These are phyloP conservation scores for Corythoichthys haematopterus DNA, from an alignment of 2,113 vertebrate species.

Conservation along the genomic window DNA sequence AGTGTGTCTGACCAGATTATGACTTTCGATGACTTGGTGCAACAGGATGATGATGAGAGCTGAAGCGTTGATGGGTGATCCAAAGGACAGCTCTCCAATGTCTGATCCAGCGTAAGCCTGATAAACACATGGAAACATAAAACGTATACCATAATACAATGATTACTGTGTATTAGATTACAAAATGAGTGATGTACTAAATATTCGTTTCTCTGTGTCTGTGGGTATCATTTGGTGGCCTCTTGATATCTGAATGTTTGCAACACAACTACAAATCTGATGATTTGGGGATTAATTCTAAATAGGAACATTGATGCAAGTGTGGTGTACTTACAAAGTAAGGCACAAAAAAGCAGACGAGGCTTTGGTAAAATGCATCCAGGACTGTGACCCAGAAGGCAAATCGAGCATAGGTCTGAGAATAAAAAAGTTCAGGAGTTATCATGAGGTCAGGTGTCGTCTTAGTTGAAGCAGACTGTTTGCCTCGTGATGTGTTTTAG, in stretches of 20 bases:
- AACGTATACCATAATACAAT: too few relatives aligned
- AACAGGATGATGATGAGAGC: constrained; percentile 84
- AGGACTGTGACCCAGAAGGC: constrained; percentile 75
- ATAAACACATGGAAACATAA: constrained; percentile 6
- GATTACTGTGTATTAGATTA: too few relatives aligned
- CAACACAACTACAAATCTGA: too few relatives aligned
- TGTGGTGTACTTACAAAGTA: constrained; percentile 79
- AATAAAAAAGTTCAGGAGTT: background rate
- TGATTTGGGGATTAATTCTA: background rate
- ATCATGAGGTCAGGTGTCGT: background rate
- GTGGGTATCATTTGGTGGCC: too few relatives aligned
- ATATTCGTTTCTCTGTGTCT: too few relatives aligned
- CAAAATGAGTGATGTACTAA: too few relatives aligned
- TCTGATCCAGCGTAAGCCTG: constrained; percentile 81
- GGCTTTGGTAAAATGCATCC: constrained; percentile 92
- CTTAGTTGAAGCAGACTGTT: too few relatives aligned
- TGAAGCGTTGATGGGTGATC: constrained; percentile 84
- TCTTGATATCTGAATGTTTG: too few relatives aligned
- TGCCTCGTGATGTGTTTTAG: too few relatives aligned
- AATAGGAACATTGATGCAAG: background rate
- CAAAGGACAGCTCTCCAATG: constrained; percentile 81
- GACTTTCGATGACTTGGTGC: constrained; percentile 88
- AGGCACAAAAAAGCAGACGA: constrained; percentile 89
- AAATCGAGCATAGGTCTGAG: constrained; percentile 29
- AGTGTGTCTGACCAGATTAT: constrained; percentile 80